These are phyloP conservation scores for Drosophila koepferae DNA, from an alignment of 2,888 invertebrate genomes.

Conservation along the genomic window DNA sequence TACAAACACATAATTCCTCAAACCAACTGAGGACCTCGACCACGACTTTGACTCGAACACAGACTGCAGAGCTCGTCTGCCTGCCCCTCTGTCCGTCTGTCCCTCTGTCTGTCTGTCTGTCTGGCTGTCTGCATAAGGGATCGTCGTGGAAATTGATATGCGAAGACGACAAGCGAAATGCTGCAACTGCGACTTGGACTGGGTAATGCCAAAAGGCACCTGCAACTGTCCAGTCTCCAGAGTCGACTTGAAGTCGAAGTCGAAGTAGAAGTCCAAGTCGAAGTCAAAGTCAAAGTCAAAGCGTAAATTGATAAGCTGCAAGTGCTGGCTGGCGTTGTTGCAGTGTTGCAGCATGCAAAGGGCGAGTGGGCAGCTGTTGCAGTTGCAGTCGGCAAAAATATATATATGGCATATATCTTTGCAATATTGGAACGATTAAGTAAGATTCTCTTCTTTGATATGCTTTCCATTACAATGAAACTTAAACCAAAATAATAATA, in stretches of 20 bases:
- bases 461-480: not conserved
- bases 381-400: not conserved
- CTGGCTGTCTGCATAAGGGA: constrained; percentile 12
- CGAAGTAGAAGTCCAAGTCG: too few species aligned
- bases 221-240: constrained; percentile 50
- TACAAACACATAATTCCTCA: constrained; percentile 75
- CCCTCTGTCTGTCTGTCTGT: not conserved
- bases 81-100: not conserved
- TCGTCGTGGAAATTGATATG: constrained; percentile 62
- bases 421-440: not conserved
- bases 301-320: constrained; percentile 79
- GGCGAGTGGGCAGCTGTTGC: constrained; percentile 12
- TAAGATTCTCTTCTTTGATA: not conserved
- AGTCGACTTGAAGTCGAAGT: not conserved
- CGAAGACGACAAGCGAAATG: constrained; percentile 40
- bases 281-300: constrained; percentile 40
- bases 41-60: constrained; percentile 22
- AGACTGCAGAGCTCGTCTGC: not conserved
- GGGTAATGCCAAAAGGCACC: constrained; percentile 62
- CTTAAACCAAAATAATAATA: not conserved
- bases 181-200: constrained; percentile 23
- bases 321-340: constrained; percentile 15
- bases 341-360: constrained; percentile 2
- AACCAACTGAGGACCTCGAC: constrained; percentile 28
- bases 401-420: not conserved